Evolutionary conservation across 2,888 invertebrate genomes (phyloP).

Genomic region (Drosophila neoperkinsi): DNA sequence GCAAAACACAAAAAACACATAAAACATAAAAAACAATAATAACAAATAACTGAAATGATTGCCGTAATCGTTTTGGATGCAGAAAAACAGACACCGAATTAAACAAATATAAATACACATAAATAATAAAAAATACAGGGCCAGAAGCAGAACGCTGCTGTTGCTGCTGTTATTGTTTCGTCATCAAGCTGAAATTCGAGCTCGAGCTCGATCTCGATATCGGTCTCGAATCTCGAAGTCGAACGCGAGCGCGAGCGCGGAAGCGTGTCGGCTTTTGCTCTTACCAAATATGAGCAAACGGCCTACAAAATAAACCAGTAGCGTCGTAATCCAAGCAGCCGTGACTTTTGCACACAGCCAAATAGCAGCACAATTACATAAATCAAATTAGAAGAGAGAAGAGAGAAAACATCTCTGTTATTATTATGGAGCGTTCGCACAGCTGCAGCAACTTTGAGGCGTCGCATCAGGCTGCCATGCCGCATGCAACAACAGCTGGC

Average conservation of each 20-base stretch:
- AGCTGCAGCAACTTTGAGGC: conserved; percentile 69
- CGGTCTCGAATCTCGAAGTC: conserved; percentile 28
- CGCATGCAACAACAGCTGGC: conserved; percentile 37
- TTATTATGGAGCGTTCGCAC: conserved; percentile 71
- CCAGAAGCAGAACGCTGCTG: conserved; percentile 1
- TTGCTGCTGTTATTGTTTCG: conserved; percentile 5
- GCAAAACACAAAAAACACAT: conserved; percentile 19
- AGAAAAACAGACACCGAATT: conserved; percentile 30
- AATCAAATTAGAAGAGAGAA: background rate
- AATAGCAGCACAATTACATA: conserved; percentile 5
- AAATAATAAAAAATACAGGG: conserved; percentile 17
- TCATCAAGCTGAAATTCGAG: conserved; percentile 23
- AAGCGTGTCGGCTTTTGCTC: conserved; percentile 59
- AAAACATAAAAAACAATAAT: conserved; percentile 18
- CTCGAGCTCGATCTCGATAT: conserved; percentile 20
- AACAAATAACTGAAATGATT: conserved; percentile 56
- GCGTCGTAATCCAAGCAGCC: conserved; percentile 52
- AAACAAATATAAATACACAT: conserved; percentile 44
- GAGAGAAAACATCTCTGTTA: background rate
- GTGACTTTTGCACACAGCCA: conserved; percentile 31
- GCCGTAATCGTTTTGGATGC: conserved; percentile 23
- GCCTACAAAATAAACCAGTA: conserved; percentile 27
- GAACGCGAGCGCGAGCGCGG: conserved; percentile 51
- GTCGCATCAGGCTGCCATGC: conserved; percentile 4
- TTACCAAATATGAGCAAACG: conserved; percentile 71